Base-by-base conservation (phyloP, 1,140 invertebrate genomes). In the Rhyzopertha dominica region DNA sequence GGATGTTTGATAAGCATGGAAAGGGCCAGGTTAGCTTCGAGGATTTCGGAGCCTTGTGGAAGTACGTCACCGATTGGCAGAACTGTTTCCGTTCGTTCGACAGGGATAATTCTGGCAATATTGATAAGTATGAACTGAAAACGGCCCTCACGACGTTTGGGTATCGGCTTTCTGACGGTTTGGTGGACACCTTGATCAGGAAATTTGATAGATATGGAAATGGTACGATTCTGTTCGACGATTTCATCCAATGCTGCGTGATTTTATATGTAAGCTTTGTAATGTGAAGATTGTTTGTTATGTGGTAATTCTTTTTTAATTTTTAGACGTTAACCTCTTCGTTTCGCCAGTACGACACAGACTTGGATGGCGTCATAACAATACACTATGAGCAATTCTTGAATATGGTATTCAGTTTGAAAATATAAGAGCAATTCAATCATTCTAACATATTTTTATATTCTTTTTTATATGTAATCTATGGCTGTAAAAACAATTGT, bases 61-160 rank as follows among this genome's bases (percentile, higher is more conserved):
- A 97, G 66, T 99, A 98, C 70, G 89, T 98, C 0, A 92, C 87
- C n/a, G 91, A 98, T 62, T 99, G 95, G 94, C 91, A 96, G 67
- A 85, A 85, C 53, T 96, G 92, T 65, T 99, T 98, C 70, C 78
- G 88, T 39, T 86, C 84, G 2, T 98, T 95, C 70, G 95, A 99
- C 66, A 74, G 84, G 22, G 95, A 99, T 61, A 88, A 86, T 62
- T 96, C 90, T 10, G 94, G 95, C n/a, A 91, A 91, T 56, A 98
- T 99, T 53, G 93, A 97, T 68, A 82, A 79, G 60, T 72, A 79
- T 43, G 95, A 99, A 73, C 66, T 99, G 1, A 88, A 87, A 69
- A 86, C 79, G 44, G 95, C 95, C 3, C 69, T 99, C 0, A 88
- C 81, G 5, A 82, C 84, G 32, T 98, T 99, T 73, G 95, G 95